A percentile compares a stretch with the other conserved stretches of the same genome.
phyloP scores from a whole-genome alignment of 2,797 vertebrate species.

The Eidolon dupreanum region DNA sequence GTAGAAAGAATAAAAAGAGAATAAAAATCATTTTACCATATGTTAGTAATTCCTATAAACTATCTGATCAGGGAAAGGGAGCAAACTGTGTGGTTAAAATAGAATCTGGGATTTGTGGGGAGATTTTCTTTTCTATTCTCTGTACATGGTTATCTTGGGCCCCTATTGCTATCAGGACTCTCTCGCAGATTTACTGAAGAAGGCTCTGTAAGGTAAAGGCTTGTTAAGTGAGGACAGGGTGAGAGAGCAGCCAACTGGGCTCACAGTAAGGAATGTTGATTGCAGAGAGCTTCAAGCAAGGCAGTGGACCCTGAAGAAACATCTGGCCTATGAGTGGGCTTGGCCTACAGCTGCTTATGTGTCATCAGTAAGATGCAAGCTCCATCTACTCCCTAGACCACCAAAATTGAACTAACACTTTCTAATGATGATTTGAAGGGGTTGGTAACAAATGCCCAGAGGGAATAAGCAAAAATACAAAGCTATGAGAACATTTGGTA shows the following conservation, averaged over 20 bases:
- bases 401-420: background rate
- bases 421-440: background rate
- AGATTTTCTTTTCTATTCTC: background rate
- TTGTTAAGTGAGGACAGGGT: background rate
- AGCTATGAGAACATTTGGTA: background rate
- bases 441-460: background rate
- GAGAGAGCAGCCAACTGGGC: background rate
- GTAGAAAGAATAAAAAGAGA: conserved; percentile 19
- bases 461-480: background rate
- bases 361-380: background rate
- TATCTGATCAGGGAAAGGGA: background rate
- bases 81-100: background rate
- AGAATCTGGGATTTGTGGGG: background rate
- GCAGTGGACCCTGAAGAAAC: background rate
- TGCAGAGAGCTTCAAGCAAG: background rate
- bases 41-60: background rate
- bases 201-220: background rate
- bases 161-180: background rate
- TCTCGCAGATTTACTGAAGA: background rate
- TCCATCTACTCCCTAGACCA: background rate
- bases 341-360: background rate
- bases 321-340: background rate
- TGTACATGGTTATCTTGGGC: background rate
- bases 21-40: background rate
- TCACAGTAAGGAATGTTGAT: background rate